phyloP scores from a whole-genome alignment of 2,113 vertebrate genomes.

The Myrmecobius fasciatus region DNA sequence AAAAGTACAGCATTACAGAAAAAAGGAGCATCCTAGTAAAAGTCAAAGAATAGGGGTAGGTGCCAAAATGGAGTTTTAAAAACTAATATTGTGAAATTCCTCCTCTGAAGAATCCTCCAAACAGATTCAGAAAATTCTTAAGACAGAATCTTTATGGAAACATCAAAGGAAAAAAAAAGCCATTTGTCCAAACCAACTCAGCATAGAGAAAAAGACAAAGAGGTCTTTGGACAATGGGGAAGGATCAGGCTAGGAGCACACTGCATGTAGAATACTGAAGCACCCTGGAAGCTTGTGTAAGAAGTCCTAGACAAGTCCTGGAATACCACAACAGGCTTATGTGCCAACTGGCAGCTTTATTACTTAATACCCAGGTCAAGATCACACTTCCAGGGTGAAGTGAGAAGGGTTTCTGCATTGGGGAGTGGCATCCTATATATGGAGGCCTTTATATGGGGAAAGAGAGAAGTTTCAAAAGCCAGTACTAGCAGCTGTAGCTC shows the following conservation, averaged over 20 bases:
- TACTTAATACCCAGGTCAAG: no score
- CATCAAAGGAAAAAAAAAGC: neutral
- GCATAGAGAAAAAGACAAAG: neutral
- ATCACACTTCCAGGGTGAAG: no score
- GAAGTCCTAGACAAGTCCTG: neutral
- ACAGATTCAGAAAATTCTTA: neutral
- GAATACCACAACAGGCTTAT: neutral
- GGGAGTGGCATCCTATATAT: no score
- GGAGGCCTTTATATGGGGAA: no score
- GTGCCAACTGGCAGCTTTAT: no score
- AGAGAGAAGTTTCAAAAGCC: no score
- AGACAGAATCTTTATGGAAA: neutral
- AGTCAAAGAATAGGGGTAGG: neutral
- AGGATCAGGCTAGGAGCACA: neutral
- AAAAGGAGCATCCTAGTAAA: neutral
- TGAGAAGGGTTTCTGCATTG: no score
- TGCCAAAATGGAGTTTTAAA: neutral
- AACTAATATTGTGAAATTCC: neutral
- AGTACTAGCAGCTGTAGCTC: no score
- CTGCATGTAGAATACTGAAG: neutral
- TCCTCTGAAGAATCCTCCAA: neutral
- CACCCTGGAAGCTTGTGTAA: neutral
- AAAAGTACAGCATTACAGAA: neutral
- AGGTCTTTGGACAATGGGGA: neutral
- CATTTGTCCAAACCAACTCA: neutral